Percentiles rank a stretch among this genome's conserved stretches.
phyloP scores from a whole-genome alignment of 2,113 vertebrate genomes.

The Clarias macrocephalus region DNA sequence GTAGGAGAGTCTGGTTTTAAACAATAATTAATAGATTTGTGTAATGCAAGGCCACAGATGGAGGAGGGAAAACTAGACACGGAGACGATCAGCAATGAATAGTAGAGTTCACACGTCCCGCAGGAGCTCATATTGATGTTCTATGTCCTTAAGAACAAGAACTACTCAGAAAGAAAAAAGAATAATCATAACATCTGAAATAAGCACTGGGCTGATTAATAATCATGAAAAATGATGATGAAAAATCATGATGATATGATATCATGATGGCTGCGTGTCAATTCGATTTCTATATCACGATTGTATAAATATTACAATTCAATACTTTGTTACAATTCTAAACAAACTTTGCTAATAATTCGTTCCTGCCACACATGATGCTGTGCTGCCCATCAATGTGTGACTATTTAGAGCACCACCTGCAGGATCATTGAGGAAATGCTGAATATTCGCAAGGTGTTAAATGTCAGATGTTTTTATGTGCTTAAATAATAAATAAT shows the following conservation, averaged over 20 bases:
- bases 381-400: no score
- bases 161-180: not conserved
- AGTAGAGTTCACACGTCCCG: conserved; percentile 42
- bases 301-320: no score
- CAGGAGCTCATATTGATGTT: conserved; percentile 48
- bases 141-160: conserved; percentile 14
- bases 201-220: not conserved
- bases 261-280: no score
- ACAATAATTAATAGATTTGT: conserved; percentile 49
- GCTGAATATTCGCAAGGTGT: not conserved
- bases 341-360: no score
- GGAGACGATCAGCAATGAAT: conserved; percentile 56
- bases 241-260: no score
- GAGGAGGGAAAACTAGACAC: conserved; percentile 54
- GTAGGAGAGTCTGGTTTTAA: conserved; percentile 4
- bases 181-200: not conserved
- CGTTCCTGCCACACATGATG: no score
- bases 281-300: no score
- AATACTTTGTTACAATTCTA: no score
- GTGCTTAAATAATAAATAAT: not conserved
- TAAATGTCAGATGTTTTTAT: not conserved
- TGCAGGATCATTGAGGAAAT: no score
- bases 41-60: conserved; percentile 52
- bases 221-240: not conserved
- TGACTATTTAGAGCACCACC: no score